Base-by-base conservation (phyloP, 2,113 vertebrate genomes). In the Lampris incognitus region DNA sequence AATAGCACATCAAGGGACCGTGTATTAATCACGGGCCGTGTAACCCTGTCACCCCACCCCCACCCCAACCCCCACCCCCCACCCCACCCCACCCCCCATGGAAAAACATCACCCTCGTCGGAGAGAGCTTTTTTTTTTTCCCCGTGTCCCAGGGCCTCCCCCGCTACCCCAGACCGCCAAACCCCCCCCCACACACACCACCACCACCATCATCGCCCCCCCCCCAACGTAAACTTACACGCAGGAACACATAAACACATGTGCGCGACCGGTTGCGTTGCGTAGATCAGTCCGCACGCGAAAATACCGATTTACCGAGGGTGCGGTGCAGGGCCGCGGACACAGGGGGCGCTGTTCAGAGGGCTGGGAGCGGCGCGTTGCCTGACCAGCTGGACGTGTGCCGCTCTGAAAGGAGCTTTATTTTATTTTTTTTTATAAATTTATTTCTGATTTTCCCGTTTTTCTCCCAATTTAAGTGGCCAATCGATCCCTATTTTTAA, bases 371-470 rank as follows among this genome's bases (percentile, higher is more conserved):
- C 74, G 58, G 38, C 78, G 66, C 66, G 82, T 88, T 89, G 76
- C 86, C 83, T 78, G 85, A 88, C 64, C 24, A 67, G 71, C 74
- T 87, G 77, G n/a, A 74, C 78, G 49, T 69, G 5, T 65, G 72
- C 60, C 55, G 60, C 78, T 63, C 65, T 90, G 87, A 92, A 91
- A 80, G 86, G 79, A 77, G 87, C 88, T 90, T 88, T 91, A 87
- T 91, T n/a, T n/a, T n/a, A n/a, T n/a, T n/a, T n/a, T n/a, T n/a
- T n/a, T n/a, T n/a, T n/a, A n/a, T n/a, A n/a, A n/a, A n/a, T n/a
- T n/a, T n/a, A n/a, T n/a, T n/a, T n/a, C n/a, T n/a, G n/a, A n/a
- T n/a, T n/a, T n/a, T n/a, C n/a, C n/a, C n/a, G n/a, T n/a, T n/a
- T n/a, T n/a, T n/a, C n/a, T n/a, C n/a, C n/a, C n/a, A n/a, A n/a